Base-by-base conservation (phyloP, 2,113 vertebrate genomes). In the Periophthalmodon schlosseri region DNA sequence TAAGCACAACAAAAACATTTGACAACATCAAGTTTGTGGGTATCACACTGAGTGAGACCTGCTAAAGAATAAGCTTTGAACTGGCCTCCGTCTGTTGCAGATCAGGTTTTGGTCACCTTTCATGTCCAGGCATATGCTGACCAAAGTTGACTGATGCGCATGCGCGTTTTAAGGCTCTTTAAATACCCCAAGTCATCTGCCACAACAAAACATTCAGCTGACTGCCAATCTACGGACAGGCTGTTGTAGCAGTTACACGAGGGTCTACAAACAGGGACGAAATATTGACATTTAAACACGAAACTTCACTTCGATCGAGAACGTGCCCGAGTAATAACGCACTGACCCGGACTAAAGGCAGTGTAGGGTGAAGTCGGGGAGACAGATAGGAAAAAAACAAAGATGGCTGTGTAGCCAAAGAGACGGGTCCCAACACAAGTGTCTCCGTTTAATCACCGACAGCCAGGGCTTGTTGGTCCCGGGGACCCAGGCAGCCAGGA, bases 391-490 rank as follows among this genome's bases (percentile, higher is more conserved):
- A 78, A 64, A 87, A 92, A 94, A 95, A 94, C 93, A 95, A 94
- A 95, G 93, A 95, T 95, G 94, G 94, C 93, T 92, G 93, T 89
- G 89, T 92, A 91, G 88, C 89, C 81, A 88, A 81, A 91, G 86
- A 89, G 89, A 87, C 85, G 87, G 91, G 87, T 86, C 87, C 84
- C 82, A 79, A 69, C 82, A 74, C 82, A 87, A 89, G 70, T 87
- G 82, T 88, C 80, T 83, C 72, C 71, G 78, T 80, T 63, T 70
- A 83, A 76, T 68, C 84, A 84, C 69, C 88, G 87, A 87, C 77
- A 34, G 23, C 52, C 57, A 81, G 57, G 71, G 87, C 81, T 72
- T 75, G 85, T 28, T 74, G 73, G 88, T 76, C 72, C 74, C 68
- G 70, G 69, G 82, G 86, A 89, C 81, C 16, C 63, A 61, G 76